Base-by-base conservation (phyloP, 2,797 vertebrate genomes). In the Acrossocheilus fasciatus region DNA sequence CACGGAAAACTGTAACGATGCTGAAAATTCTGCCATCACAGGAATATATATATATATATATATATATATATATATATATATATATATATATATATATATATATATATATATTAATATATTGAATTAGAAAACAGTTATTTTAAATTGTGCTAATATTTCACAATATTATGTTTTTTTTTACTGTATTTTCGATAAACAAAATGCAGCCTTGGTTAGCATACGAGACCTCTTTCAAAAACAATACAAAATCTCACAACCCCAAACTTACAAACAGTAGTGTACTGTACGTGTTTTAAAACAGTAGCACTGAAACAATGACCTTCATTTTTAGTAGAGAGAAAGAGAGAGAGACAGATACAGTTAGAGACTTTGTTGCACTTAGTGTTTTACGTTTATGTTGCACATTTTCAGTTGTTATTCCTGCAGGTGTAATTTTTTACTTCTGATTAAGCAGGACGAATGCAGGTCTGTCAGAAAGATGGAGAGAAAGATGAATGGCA, bases 401-500 rank as follows among this genome's bases (percentile, higher is more conserved):
- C 54, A 77, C 14, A 50, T 80, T 80, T 57, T 52, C 14, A 1
- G 36, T 12, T 69, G 7, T 47, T 83, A 59, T 81, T 84, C 23
- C 76, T 57, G 45, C 80, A 83, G 57, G 57, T 68, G 69, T 66
- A 47, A 41, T 82, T 70, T 17, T 50, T 86, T 86, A 70, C 34
- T 52, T 72, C 41, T 66, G 83, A 78, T 87, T 79, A 70, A 73
- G 77, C 74, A 30, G 72, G 14, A 81, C 14, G 54, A 75, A 79
- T 62, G 41, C 62, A 34, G 30, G 39, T 66, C 80, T 54, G 43
- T 69, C 39, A 69, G 72, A 50, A 86, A 50, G 82, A 82, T 59
- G 18, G 41, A 78, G 36, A 80, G 26, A 82, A 26, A 87, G 85
- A 85, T 68, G 30, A 73, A 85, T 80, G 82, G 76, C 66, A 86